Evolutionary conservation across 1,140 invertebrate genomes (phyloP), one percentile per base, ranked within the genome.

Genomic region (Drosophila ogumai): DNA sequence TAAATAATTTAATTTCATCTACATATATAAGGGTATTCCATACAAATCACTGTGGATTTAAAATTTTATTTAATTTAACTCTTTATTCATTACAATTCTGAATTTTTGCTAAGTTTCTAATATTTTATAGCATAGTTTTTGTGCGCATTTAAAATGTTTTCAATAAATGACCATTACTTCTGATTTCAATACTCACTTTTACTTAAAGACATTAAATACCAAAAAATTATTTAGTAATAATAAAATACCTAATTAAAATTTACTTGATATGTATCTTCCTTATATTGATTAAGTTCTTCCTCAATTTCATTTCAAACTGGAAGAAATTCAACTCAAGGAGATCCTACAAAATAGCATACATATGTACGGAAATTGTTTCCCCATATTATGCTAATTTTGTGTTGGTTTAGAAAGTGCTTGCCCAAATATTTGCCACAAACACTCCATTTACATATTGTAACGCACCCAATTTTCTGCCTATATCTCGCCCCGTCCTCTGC

Each of bases 381-480:
- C 22, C 41, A 67, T 63, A n/a, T 65, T 34, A 25, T 59, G 61
- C 31, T 43, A 32, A 44, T 44, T 49, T 40, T 47, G 46, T 13
- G 69, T 72, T 50, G 54, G 36, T 38, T 59, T 59, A 50, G 46
- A 47, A 71, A 59, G 55, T 71, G 55, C 44, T 73, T 58, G 34
- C 28, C 52, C 36, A 67, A 59, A 73, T 73, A 71, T 71, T 73
- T 71, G 69, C 67, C 56, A 41, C 32, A 54, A 54, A 54, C 49
- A 64, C 57, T 75, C 44, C 22, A 64, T 64, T 64, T 34, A 67
- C 44, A 63, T 47, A 64, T 49, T 28, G 43, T 49, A 64, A 47
- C 32, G 34, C 43, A 38, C 36, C 38, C 50, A 49, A 50, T 47
- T 40, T 47, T 52, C 31, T 43, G 10, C 49, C 32, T 55, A 56